Evolutionary conservation across 1,140 invertebrate species (phyloP), one percentile per base, ranked within the genome.

Genomic region (Chironomus tepperi): DNA sequence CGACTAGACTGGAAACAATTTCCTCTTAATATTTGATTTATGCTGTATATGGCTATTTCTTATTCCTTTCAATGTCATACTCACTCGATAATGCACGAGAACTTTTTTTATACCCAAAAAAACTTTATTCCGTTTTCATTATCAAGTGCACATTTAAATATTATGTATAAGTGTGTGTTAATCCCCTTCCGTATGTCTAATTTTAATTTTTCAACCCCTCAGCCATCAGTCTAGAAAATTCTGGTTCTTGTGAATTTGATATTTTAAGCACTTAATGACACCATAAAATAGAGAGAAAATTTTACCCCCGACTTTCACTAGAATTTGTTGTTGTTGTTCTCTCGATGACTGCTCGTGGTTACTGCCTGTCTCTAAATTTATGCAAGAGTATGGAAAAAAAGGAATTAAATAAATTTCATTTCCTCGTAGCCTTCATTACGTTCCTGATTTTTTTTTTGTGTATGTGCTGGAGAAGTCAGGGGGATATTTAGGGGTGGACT

Each of bases 1-100:
- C 18, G 65, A 70, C 65, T 70, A 70, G 65, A 70, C 65, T 70
- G 65, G 19, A 70, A 70, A 70, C 47, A 57, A 57, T 57, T 57
- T 57, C 47, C 47, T 57, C 12, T 57, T 57, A 15, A 15, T 57
- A 15, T 57, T 57, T 57, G 47, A 57, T 57, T 57, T 57, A 57
- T 57, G 7, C 47, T 57, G 12, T 57, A 15, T 57, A 5, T 57
- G 47, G 47, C 47, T n/a, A 57, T 9, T 57, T 57, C 47, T 57
- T 12, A n/a, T 15, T 57, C 47, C 47, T 57, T 57, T 57, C 47
- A 57, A 57, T 57, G 47, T 57, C 47, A 57, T 15, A 57, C 15
- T 12, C 47, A 57, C 12, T 34, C 24, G 24, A 34, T 34, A 12
- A 12, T 47, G 12, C 47, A 57, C 15, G n/a, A 57, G 47, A 57